These are phyloP conservation scores for Chaenogobius annularis DNA, from an alignment of 2,113 vertebrate genomes.

Conservation along the genomic window DNA sequence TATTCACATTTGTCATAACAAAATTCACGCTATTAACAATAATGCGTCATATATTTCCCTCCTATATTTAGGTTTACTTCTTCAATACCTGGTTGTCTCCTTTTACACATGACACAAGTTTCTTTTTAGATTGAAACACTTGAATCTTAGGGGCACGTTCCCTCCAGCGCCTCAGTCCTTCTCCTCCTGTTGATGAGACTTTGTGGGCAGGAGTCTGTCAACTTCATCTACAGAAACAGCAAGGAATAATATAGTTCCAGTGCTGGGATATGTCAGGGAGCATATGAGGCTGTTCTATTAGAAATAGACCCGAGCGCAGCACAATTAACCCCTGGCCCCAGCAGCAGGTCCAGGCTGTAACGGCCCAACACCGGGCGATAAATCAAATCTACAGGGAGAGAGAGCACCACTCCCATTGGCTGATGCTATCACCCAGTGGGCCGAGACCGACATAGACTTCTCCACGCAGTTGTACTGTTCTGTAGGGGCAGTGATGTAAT, in stretches of 20 bases:
- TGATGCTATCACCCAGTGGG: slow-evolving; percentile 41
- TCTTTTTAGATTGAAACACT: not conserved
- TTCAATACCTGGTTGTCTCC: slow-evolving; percentile 6
- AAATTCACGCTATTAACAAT: too few species aligned
- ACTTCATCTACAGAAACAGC: slow-evolving; percentile 68
- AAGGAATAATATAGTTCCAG: slow-evolving; percentile 67
- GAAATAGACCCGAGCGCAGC: slow-evolving; percentile 70
- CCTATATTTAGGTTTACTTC: not conserved
- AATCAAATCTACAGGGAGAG: slow-evolving; percentile 67
- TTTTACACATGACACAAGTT: slow-evolving; percentile 6
- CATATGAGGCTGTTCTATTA: slow-evolving; percentile 71
- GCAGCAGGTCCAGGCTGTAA: slow-evolving; percentile 66
- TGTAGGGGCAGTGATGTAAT: slow-evolving; percentile 32
- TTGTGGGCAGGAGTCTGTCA: slow-evolving; percentile 51
- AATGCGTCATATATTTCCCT: not conserved
- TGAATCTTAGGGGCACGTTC: slow-evolving; percentile 52
- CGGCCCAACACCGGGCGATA: slow-evolving; percentile 59
- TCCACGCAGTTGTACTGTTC: slow-evolving; percentile 43
- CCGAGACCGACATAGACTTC: slow-evolving; percentile 26
- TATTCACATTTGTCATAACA: too few species aligned
- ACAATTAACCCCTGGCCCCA: slow-evolving; percentile 72
- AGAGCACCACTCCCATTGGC: slow-evolving; percentile 37
- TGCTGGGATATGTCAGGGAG: slow-evolving; percentile 66
- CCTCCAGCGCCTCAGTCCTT: slow-evolving; percentile 29
- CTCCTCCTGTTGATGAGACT: slow-evolving; percentile 45